Percentiles rank a stretch among this genome's conserved stretches.
These are phyloP conservation scores for Diadophis punctatus DNA, from an alignment of 2,113 vertebrate genomes.

Conservation along the genomic window DNA sequence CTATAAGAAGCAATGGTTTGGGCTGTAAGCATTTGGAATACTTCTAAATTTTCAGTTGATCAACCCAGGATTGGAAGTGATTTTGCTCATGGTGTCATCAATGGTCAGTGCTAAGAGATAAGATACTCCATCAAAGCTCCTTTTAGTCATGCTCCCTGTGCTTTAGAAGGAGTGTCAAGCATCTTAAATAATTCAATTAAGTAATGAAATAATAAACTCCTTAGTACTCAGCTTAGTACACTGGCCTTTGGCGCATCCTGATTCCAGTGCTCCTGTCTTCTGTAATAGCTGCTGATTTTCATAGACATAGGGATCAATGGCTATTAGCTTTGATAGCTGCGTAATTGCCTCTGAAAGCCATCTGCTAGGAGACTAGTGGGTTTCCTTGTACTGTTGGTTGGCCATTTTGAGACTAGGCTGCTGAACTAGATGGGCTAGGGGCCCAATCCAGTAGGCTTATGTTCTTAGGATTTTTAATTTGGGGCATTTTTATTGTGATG, in stretches of 20 bases:
- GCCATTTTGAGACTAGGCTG: not conserved
- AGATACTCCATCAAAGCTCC: not conserved
- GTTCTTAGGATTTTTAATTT: not conserved
- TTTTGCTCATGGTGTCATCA: not conserved
- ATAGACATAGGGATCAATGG: not conserved
- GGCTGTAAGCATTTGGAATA: not conserved
- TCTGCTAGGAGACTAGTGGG: not conserved
- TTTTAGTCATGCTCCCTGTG: not conserved
- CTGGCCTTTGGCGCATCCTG: not conserved
- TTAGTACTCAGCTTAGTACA: not conserved
- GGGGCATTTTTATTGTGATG: not conserved
- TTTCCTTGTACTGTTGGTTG: not conserved
- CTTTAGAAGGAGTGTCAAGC: not conserved
- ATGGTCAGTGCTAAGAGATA: not conserved
- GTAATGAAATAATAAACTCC: not conserved
- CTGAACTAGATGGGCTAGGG: not conserved
- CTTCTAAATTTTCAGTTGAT: not conserved
- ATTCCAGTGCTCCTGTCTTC: not conserved
- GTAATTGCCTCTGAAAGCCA: not conserved
- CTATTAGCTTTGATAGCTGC: not conserved
- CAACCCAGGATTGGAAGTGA: not conserved
- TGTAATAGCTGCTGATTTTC: not conserved
- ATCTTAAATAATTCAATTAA: not conserved
- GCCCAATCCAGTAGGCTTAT: not conserved
- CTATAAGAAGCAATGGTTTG: not conserved